Evolutionary conservation across 1,140 invertebrate genomes (phyloP).

Genomic region (Cyclina sinensis): DNA sequence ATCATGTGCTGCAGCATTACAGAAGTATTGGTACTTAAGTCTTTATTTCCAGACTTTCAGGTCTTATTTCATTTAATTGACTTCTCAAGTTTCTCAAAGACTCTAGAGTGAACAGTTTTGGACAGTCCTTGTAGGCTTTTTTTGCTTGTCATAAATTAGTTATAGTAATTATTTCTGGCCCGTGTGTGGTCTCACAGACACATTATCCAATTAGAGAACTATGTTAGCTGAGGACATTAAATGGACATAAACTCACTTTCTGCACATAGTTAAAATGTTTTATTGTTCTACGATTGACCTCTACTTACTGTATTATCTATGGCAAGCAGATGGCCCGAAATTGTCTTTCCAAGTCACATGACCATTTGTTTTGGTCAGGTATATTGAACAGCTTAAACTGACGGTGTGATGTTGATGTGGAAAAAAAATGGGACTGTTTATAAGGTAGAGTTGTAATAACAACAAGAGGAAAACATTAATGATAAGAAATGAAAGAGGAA

Average conservation of each 20-base stretch:
- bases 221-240: constrained; percentile 39
- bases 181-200: not conserved
- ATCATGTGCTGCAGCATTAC: no score
- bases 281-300: constrained; percentile 19
- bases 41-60: no score
- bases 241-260: constrained; percentile 10
- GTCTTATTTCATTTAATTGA: no score
- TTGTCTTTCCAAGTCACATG: not conserved
- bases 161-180: not conserved
- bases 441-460: not conserved
- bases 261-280: constrained; percentile 33
- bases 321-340: not conserved
- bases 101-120: not conserved
- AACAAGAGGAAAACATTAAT: not conserved
- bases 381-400: not conserved
- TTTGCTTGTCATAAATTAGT: not conserved
- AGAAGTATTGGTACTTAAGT: no score
- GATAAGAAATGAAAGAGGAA: constrained; percentile 1
- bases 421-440: not conserved
- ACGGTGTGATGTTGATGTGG: not conserved
- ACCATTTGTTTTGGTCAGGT: not conserved
- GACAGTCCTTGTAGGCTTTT: no score
- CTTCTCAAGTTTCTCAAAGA: not conserved
- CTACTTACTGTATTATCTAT: constrained; percentile 18
- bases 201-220: constrained; percentile 42